Conservation (phyloP, 30 jellyfish, hydroid and myxozoan species). For the Haliclystus octoradiatus region DNA sequence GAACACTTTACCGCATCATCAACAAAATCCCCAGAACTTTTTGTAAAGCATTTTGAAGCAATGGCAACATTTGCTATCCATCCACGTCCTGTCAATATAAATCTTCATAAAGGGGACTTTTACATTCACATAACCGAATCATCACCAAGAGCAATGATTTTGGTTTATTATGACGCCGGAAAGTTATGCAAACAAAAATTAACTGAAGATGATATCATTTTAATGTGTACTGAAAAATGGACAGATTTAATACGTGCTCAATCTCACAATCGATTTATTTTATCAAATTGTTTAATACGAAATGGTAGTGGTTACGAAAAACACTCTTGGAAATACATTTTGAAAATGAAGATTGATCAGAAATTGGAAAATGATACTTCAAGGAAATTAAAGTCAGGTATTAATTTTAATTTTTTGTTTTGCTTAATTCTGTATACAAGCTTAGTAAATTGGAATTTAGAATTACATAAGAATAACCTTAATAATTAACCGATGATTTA, state of each 20-base stretch:
- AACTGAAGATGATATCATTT: conserved; percentile 49
- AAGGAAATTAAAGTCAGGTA: no score
- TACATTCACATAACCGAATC: conserved; percentile 49
- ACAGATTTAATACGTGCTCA: conserved; percentile 55
- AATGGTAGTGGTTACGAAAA: conserved; percentile 40
- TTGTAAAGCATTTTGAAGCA: conserved; percentile 57
- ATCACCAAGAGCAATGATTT: conserved; percentile 55
- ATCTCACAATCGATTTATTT: conserved; percentile 48
- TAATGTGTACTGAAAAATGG: conserved; percentile 88
- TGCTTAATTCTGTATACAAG: no score
- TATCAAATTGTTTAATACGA: conserved; percentile 57
- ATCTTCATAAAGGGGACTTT: conserved; percentile 82
- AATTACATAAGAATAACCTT: no score
- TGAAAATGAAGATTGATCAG: background rate
- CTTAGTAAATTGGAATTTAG: no score
- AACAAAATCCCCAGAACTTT: conserved; percentile 23
- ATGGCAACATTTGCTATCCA: conserved; percentile 63
- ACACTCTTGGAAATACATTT: conserved; percentile 46
- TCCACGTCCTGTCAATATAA: conserved; percentile 31
- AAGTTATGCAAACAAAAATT: conserved; percentile 30
- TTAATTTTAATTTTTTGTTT: no score
- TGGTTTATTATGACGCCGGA: conserved; percentile 57
- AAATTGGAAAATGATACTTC: conserved; percentile 5
- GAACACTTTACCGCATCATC: conserved; percentile 37
- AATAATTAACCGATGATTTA: no score